Evolutionary conservation across 2,113 vertebrate species (phyloP).

Genomic region (Xiphophorus maculatus): DNA sequence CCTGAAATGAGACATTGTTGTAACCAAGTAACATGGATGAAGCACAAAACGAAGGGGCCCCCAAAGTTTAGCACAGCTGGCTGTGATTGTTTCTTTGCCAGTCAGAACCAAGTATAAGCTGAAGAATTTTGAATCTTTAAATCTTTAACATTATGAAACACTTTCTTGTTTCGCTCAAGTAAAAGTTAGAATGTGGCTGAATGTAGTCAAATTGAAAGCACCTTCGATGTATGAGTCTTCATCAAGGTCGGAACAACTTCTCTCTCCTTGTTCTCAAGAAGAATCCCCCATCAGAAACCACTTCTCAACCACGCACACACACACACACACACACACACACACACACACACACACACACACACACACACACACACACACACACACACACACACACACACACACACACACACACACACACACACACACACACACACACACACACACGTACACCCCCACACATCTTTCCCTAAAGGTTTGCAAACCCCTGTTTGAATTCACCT

Average conservation of each 20-base stretch:
- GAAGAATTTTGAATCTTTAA: not conserved
- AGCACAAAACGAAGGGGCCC: not conserved
- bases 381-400: constrained; percentile 5
- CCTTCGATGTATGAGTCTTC: constrained; percentile 28
- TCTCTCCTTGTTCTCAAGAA: constrained; percentile 37
- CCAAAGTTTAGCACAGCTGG: too few relatives aligned
- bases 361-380: constrained; percentile 12
- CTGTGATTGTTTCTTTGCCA: not conserved
- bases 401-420: constrained; percentile 5
- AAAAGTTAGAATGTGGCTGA: constrained; percentile 7
- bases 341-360: constrained; percentile 14
- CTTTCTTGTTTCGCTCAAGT: constrained; percentile 6
- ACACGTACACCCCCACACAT: constrained; percentile 43
- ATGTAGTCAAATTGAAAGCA: constrained; percentile 39
- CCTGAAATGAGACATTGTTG: not conserved
- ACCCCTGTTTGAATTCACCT: constrained; percentile 73
- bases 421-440: not conserved
- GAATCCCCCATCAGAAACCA: constrained; percentile 34
- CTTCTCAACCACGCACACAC: constrained; percentile 21
- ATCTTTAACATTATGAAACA: not conserved
- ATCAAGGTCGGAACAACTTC: constrained; percentile 64
- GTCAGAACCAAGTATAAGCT: not conserved
- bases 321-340: not conserved
- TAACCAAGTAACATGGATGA: not conserved
- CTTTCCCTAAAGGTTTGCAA: constrained; percentile 66